Evolutionary conservation across 2,113 vertebrate genomes (phyloP).

Genomic region (Microtus montanus): DNA sequence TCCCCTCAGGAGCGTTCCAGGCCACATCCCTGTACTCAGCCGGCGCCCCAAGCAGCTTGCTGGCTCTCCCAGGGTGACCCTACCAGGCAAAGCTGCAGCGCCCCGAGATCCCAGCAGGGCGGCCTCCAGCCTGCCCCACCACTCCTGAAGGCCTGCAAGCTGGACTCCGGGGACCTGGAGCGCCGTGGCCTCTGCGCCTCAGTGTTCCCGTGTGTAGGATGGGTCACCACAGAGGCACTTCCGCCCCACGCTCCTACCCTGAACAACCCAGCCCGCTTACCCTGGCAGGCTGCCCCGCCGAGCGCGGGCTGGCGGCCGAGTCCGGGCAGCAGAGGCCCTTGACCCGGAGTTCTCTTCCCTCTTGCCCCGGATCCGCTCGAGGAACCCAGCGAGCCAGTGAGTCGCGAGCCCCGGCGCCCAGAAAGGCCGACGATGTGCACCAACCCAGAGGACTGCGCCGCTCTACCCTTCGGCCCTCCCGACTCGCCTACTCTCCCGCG

Average conservation of each 20-base stretch:
- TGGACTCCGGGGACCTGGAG: neutral
- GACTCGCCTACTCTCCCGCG: conserved; percentile 66
- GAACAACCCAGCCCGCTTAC: conserved; percentile 30
- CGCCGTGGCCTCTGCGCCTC: neutral
- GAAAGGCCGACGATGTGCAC: conserved; percentile 48
- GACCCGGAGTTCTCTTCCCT: conserved; percentile 24
- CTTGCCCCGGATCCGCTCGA: conserved; percentile 68
- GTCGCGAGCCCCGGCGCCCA: conserved; percentile 5
- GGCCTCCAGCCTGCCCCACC: neutral
- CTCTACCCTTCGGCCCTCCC: conserved; percentile 64
- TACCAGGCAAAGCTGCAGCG: neutral
- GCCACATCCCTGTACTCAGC: neutral
- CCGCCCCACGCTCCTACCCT: neutral
- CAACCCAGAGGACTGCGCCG: neutral
- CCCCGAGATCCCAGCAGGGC: neutral
- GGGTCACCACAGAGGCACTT: conserved; percentile 19
- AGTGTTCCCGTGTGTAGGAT: conserved; percentile 40
- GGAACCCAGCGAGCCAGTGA: neutral
- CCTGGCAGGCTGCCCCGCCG: conserved; percentile 47
- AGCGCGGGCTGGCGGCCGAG: neutral
- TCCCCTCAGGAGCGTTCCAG: neutral
- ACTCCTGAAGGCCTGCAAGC: neutral
- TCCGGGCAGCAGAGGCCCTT: conserved; percentile 24
- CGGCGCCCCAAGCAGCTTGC: neutral
- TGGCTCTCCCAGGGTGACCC: neutral